Base-by-base conservation (phyloP, 2,888 invertebrate species). In the Nephrotoma appendiculata region DNA sequence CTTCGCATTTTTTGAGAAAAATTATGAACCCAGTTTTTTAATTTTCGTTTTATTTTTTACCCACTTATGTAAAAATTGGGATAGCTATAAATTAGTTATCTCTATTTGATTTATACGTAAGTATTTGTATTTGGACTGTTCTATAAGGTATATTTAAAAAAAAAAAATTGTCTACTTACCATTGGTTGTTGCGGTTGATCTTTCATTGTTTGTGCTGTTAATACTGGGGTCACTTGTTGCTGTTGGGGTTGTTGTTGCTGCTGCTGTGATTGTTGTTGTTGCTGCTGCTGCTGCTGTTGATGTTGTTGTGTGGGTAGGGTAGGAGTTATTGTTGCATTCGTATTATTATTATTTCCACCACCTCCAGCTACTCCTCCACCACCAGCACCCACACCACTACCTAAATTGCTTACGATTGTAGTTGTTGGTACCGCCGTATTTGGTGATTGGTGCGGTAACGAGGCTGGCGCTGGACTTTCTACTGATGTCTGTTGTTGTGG, bases 101-200 rank as follows among this genome's bases (percentile, higher is more conserved):
- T 71, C 19, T 19, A 71, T 9, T 31, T 71, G 19, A 31, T 7
- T 52, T 52, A 15, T 71, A 71, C 11, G 11, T 9, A 44, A 31
- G 71, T 31, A 71, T 71, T 71, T 71, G 71, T 71, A 71, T 31
- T 31, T 31, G 19, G 11, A 71, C 9, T 71, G 19, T 19, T 71
- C 9, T 71, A 71, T 71, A 31, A 71, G 71, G 71, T 71, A 31
- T 71, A 31, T 71, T 71, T 31, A 31, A 31, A 31, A 31, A 31
- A 31, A 31, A 31, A 31, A 31, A 31, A 5, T 71, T 71, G 71
- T 71, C 71, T 71, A 89, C 91, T 90, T 88, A 92, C 92, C 92
- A 92, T 92, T 57, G 92, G 91, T 89, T 92, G 92, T 88, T 92
- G 92, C 87, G 91, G 91, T 90, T 92, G 92, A 90, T 92, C 92